Conservation (phyloP, 1,140 invertebrate species). For the Frieseomelitta varia region DNA sequence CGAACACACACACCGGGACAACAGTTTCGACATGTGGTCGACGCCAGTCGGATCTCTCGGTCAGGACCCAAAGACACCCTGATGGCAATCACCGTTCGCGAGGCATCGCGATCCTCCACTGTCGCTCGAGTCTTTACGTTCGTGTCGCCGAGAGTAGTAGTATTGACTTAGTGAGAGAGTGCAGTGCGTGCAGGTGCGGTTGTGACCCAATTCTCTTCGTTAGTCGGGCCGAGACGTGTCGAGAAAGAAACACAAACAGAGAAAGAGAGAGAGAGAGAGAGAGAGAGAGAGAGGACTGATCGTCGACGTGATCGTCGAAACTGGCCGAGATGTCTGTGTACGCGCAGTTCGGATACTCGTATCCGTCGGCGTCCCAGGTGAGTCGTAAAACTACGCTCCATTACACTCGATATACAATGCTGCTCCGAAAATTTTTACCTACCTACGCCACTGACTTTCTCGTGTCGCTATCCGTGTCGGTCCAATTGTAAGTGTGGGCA, state of each 20-base stretch:
- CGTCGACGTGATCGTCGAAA: constrained; percentile 16
- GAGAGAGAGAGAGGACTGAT: neutral
- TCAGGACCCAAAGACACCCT: constrained; percentile 49
- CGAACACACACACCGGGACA: neutral
- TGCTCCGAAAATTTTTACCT: neutral
- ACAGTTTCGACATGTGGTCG: constrained; percentile 40
- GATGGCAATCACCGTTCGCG: constrained; percentile 55
- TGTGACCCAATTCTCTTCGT: constrained; percentile 54
- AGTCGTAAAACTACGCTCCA: constrained; percentile 57
- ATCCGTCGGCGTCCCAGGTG: constrained; percentile 91
- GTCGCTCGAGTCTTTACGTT: neutral
- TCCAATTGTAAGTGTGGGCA: neutral
- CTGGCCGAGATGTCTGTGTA: constrained; percentile 87
- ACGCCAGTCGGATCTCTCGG: neutral
- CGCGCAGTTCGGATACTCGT: constrained; percentile 91
- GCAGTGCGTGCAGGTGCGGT: constrained; percentile 64
- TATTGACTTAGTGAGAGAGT: constrained; percentile 58
- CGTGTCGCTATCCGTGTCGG: neutral
- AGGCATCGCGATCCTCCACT: constrained; percentile 19
- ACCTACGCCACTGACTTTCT: neutral
- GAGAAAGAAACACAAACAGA: constrained; percentile 5
- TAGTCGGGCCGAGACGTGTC: neutral
- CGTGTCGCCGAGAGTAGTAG: constrained; percentile 21
- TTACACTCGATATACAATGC: neutral
- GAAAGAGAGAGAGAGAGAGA: neutral